Base-by-base conservation (phyloP, 2,888 invertebrate genomes). In the Drosophila prolongata region DNA sequence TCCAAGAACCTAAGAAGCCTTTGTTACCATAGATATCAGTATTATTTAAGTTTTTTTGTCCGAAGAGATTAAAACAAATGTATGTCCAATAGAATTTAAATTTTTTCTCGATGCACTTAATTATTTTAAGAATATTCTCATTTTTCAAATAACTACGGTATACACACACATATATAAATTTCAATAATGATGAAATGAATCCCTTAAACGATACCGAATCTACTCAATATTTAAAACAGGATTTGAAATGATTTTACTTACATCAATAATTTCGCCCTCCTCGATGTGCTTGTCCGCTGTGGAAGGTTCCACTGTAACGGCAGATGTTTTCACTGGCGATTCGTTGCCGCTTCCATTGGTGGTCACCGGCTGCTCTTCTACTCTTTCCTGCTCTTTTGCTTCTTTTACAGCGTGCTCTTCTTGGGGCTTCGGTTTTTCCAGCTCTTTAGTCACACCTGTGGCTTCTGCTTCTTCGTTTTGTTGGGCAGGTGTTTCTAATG, bases 251-350 rank as follows among this genome's bases (percentile, higher is more conserved):
- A 9, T 24, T 3, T 1, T 6, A 69, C 85, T 82, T 57, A 83
- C 83, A 30, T 84, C 83, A 2, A 70, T 76, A 40, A 84, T 86
- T 78, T 84, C 83, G 8, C 83, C 83, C 37, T 84, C 83, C 38
- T 84, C 89, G 11, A 71, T 71, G 72, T 72, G 72, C 40, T 52
- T 62, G 4, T 64, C 62, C 16, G 16, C 19, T 5, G 9, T 16
- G 3, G 69, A 43, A 0, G 79, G 44, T 6, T 66, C 47, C 38
- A 24, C 27, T 34, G 43, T 4, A 5, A 6, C 64, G 30, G 14
- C 40, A 47, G 43, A 65, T 59, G 37, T 30, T 42, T 11, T 24
- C 4, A 0, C 38, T 9, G 55, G n/a, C 44, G 11, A 52, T 3
- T 46, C 35, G 5, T 78, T 2, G 37, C 27, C 50, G 52, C 70